Evolutionary conservation across 92 coral and sea anemone species (phyloP).

Genomic region (Actinostola sp.): DNA sequence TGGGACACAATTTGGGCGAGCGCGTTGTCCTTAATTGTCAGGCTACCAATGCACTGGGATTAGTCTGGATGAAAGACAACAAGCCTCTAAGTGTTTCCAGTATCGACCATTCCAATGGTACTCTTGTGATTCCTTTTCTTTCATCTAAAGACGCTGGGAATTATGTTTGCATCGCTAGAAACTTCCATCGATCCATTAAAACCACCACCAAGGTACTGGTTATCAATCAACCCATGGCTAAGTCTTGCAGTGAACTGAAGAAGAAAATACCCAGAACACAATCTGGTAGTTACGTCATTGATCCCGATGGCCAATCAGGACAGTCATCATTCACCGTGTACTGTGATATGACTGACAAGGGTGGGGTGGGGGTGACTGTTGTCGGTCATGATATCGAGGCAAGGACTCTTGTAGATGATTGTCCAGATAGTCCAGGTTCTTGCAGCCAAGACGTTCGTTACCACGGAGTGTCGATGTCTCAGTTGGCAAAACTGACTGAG

Average conservation of each 20-base stretch:
- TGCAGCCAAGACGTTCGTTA: constrained; percentile 51
- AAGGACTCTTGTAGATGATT: constrained; percentile 16
- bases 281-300: constrained; percentile 26
- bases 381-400: constrained; percentile 40
- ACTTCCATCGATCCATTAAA: constrained; percentile 30
- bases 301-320: constrained; percentile 40
- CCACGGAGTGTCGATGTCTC: constrained; percentile 48
- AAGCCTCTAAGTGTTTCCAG: not conserved
- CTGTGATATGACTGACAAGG: constrained; percentile 58
- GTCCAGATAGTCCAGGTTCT: not conserved
- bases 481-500: too few relatives aligned
- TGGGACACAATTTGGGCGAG: not conserved
- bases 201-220: constrained; percentile 21
- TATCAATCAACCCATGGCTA: not conserved
- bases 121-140: constrained; percentile 2
- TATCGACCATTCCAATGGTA: constrained; percentile 14
- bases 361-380: constrained; percentile 52
- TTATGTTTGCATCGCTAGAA: constrained; percentile 42
- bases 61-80: too few relatives aligned
- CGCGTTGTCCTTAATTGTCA: constrained; percentile 6
- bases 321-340: constrained; percentile 34
- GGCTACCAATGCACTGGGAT: constrained; percentile 16
- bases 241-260: constrained; percentile 22
- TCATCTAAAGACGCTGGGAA: not conserved
- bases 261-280: not conserved